Conservation (phyloP, 2,797 vertebrate genomes). For the Myotis daubentonii region DNA sequence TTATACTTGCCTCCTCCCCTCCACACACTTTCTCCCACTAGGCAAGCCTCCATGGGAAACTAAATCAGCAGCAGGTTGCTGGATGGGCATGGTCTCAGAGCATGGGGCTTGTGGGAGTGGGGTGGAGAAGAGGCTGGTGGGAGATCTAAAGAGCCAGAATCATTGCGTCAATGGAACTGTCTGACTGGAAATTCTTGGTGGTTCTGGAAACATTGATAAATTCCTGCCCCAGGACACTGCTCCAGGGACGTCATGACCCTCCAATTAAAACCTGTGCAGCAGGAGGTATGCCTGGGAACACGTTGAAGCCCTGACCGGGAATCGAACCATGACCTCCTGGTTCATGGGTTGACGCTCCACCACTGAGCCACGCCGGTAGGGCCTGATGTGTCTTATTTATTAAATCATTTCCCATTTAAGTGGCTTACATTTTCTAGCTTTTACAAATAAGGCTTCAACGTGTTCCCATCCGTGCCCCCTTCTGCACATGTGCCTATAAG, state of each 20-base stretch:
- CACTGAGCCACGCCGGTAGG: no score
- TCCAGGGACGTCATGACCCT: not conserved
- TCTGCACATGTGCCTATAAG: not conserved
- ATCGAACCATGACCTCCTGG: no score
- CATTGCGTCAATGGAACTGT: not conserved
- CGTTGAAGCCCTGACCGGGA: no score
- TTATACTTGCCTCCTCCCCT: not conserved
- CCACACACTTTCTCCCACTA: not conserved
- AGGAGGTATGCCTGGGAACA: no score
- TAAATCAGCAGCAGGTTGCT: not conserved
- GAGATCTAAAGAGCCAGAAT: not conserved
- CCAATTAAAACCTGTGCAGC: not conserved
- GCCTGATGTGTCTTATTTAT: not conserved
- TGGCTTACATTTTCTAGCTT: not conserved
- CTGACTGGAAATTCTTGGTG: constrained; percentile 1
- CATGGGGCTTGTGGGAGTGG: no score
- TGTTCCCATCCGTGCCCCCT: not conserved
- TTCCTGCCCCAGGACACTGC: not conserved
- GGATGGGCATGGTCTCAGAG: not conserved
- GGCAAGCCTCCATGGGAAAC: not conserved
- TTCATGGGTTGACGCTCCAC: no score
- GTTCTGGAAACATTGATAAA: not conserved
- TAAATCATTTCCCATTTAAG: not conserved
- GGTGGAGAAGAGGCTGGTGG: not conserved
- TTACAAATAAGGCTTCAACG: not conserved